Conservation (phyloP, 2,113 vertebrate genomes). For the Sciurus niger region DNA sequence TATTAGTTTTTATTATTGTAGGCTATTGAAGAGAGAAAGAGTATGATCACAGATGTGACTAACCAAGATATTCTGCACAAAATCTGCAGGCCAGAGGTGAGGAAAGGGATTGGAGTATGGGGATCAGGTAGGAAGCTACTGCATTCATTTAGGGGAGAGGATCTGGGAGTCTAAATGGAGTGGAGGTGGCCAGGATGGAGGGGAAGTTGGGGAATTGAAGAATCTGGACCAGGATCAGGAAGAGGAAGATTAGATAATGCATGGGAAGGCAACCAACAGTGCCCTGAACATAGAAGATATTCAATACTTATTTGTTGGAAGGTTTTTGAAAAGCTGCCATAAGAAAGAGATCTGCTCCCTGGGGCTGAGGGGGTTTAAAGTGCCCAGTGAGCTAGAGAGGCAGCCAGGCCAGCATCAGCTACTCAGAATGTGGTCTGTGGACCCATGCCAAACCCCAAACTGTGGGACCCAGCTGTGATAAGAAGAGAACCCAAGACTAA, state of each 20-base stretch:
- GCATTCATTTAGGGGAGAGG: neutral
- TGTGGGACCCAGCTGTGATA: neutral
- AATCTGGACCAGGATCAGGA: neutral
- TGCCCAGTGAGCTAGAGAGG: neutral
- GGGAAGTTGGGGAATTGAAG: neutral
- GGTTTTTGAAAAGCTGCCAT: neutral
- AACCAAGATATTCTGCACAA: neutral
- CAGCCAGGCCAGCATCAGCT: neutral
- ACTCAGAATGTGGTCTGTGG: neutral
- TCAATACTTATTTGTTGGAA: neutral
- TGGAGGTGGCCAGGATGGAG: neutral
- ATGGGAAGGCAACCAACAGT: neutral
- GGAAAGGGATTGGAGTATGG: neutral
- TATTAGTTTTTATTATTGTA: neutral
- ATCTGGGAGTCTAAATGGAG: neutral
- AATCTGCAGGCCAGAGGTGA: neutral
- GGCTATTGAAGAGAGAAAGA: slow-evolving; percentile 11
- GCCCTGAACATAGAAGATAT: neutral
- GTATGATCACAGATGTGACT: neutral
- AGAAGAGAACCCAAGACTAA: neutral
- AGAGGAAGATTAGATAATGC: neutral
- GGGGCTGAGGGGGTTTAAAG: neutral
- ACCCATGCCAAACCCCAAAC: neutral
- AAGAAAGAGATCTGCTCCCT: neutral
- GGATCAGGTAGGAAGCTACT: neutral